These are phyloP conservation scores for Ichneumoninae sp. DNA, from an alignment of 2,888 invertebrate species.

Conservation along the genomic window DNA sequence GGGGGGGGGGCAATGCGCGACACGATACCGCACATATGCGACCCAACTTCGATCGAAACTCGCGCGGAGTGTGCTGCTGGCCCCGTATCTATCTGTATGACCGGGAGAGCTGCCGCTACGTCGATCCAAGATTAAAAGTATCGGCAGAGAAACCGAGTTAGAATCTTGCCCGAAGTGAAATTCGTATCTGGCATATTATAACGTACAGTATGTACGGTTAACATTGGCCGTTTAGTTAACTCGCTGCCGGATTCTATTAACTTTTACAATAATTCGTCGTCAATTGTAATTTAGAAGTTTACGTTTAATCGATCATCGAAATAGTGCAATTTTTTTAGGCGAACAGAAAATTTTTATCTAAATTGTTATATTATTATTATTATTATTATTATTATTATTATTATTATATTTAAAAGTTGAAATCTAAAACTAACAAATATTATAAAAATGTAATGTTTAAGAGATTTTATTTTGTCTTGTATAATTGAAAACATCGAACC, in stretches of 20 bases:
- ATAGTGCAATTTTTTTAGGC: not conserved
- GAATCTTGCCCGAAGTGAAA: slow-evolving; percentile 58
- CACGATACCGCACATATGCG: slow-evolving; percentile 60
- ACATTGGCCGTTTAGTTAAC: not conserved
- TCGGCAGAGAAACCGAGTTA: slow-evolving; percentile 57
- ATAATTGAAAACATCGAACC: not conserved
- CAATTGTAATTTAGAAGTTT: not conserved
- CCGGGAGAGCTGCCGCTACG: slow-evolving; percentile 38
- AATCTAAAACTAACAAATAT: not conserved
- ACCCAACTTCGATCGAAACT: slow-evolving; percentile 57
- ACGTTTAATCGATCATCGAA: not conserved
- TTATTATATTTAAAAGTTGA: not conserved
- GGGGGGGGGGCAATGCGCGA: slow-evolving; percentile 33
- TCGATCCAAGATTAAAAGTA: slow-evolving; percentile 51
- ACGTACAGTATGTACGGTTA: slow-evolving; percentile 10
- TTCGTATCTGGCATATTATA: slow-evolving; percentile 56
- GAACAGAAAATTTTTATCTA: too few species aligned
- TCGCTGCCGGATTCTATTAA: not conserved
- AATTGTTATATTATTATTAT: too few species aligned
- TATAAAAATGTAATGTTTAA: not conserved
- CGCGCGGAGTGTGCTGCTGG: slow-evolving; percentile 41
- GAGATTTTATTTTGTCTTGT: not conserved
- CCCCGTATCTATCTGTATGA: slow-evolving; percentile 48
- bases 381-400: too few species aligned
- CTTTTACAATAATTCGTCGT: not conserved